Evolutionary conservation across 2,888 invertebrate species (phyloP).

Genomic region (Drosophila monieri): DNA sequence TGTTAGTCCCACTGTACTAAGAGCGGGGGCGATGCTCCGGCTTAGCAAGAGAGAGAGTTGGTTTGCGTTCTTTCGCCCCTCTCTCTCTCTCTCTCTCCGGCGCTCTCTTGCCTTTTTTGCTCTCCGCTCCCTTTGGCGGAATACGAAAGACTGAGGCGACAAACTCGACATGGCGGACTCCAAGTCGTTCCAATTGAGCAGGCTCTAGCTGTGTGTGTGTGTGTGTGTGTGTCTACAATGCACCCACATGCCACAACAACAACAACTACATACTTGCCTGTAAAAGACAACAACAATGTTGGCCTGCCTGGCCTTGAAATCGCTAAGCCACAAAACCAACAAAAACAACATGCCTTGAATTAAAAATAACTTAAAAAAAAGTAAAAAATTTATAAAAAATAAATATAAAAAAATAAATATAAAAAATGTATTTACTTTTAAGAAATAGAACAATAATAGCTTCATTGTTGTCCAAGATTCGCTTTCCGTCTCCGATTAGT

Average conservation of each 20-base stretch:
- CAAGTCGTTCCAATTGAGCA: constrained; percentile 43
- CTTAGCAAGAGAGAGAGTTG: constrained; percentile 2
- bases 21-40: constrained; percentile 38
- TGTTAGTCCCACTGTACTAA: constrained; percentile 9
- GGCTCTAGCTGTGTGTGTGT: constrained; percentile 4
- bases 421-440: neutral
- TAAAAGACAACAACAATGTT: constrained; percentile 6
- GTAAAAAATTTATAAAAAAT: neutral
- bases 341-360: constrained; percentile 20
- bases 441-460: neutral
- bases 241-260: constrained; percentile 38
- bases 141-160: constrained; percentile 72
- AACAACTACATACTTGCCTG: too few relatives aligned
- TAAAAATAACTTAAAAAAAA: neutral
- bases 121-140: constrained; percentile 10
- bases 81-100: too few relatives aligned
- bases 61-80: constrained; percentile 4
- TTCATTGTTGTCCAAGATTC: neutral
- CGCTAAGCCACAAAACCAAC: constrained; percentile 17
- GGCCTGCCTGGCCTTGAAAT: constrained; percentile 43
- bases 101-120: constrained; percentile 1
- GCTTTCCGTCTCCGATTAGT: neutral
- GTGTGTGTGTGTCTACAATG: constrained; percentile 19
- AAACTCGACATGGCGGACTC: constrained; percentile 57
- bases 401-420: neutral